These are phyloP conservation scores for Rhagium mordax DNA, from an alignment of 2,888 invertebrate species.

Conservation along the genomic window DNA sequence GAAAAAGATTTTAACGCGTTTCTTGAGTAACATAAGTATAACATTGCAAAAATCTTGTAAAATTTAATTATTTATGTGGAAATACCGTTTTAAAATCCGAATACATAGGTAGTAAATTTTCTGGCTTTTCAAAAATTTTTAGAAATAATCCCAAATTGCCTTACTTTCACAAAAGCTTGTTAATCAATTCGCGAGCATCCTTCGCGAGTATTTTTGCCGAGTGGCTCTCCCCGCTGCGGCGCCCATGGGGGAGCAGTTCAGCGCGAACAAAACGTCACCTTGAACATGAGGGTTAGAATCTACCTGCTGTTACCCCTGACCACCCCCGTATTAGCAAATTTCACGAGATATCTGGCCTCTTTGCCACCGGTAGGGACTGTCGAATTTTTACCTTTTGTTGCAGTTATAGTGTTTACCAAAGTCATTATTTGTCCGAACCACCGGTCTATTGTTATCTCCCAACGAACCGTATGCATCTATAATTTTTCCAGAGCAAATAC, in stretches of 20 bases:
- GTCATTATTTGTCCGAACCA: conserved; percentile 43
- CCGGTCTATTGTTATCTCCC: conserved; percentile 44
- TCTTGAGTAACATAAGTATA: too few relatives aligned
- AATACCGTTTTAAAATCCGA: too few relatives aligned
- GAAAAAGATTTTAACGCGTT: too few relatives aligned
- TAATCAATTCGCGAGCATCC: background rate
- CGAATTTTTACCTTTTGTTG: conserved; percentile 51
- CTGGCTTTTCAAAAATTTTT: too few relatives aligned
- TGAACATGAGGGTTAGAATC: conserved; percentile 60
- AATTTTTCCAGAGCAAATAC: conserved; percentile 40
- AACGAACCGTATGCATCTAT: conserved; percentile 58
- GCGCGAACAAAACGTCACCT: conserved; percentile 57
- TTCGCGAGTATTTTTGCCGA: background rate
- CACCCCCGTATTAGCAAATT: conserved; percentile 61
- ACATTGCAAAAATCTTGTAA: too few relatives aligned
- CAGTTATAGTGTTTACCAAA: conserved; percentile 52
- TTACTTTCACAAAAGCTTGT: too few relatives aligned
- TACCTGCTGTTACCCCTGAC: conserved; percentile 59
- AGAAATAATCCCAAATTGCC: too few relatives aligned
- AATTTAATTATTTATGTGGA: too few relatives aligned
- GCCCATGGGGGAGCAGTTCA: conserved; percentile 32
- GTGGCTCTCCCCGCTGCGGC: background rate
- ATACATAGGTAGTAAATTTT: too few relatives aligned
- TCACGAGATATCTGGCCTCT: conserved; percentile 38
- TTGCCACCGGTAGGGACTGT: conserved; percentile 19